Conservation (phyloP, 2,888 invertebrate species). For the Megastigmus dorsalis region DNA sequence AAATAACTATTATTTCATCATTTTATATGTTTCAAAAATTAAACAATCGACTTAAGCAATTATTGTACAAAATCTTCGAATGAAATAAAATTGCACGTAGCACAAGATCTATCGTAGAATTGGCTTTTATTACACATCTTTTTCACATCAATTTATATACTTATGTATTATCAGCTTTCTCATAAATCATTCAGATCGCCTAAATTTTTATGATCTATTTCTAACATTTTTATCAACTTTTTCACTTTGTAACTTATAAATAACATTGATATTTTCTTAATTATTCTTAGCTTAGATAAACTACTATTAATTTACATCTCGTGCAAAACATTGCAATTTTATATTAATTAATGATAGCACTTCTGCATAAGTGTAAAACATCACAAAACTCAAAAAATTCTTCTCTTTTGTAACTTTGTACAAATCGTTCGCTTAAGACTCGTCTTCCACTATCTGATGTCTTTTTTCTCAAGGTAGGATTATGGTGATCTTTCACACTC, state of each 20-base stretch:
- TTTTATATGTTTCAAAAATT: background rate
- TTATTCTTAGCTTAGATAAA: constrained; percentile 11
- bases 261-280: constrained; percentile 4
- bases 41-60: background rate
- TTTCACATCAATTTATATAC: background rate
- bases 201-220: background rate
- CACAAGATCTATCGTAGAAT: constrained; percentile 22
- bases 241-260: background rate
- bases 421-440: constrained; percentile 37
- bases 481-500: constrained; percentile 42
- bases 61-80: background rate
- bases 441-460: constrained; percentile 9
- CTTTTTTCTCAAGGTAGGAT: constrained; percentile 7
- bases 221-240: background rate
- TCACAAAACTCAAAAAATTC: constrained; percentile 27
- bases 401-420: constrained; percentile 29
- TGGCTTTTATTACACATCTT: constrained; percentile 22
- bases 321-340: constrained; percentile 10
- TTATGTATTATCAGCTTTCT: background rate
- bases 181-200: no score
- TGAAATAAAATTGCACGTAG: constrained; percentile 32
- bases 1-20: background rate
- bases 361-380: background rate
- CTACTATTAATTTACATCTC: background rate
- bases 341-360: constrained; percentile 20